These are phyloP conservation scores for Neogale vison DNA, from an alignment of 2,113 vertebrate species.

Conservation along the genomic window DNA sequence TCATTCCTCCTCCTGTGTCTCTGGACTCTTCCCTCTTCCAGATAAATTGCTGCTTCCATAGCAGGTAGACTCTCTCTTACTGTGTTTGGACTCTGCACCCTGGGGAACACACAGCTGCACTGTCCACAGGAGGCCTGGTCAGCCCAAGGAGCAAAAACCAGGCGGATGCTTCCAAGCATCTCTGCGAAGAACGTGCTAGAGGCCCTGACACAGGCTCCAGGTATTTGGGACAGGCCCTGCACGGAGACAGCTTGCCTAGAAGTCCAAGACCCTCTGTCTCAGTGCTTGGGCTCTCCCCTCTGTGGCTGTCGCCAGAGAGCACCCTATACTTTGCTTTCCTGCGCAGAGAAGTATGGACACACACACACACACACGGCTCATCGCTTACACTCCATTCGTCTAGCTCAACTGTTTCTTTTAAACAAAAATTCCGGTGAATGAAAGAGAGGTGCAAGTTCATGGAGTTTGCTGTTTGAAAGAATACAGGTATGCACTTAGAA, in stretches of 20 bases:
- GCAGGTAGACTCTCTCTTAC: background rate
- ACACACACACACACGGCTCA: accelerated
- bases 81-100: slow-evolving; percentile 6
- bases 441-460: background rate
- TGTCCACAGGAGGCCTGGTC: background rate
- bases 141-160: slow-evolving; percentile 6
- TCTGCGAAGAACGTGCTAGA: background rate
- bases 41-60: background rate
- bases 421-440: background rate
- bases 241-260: background rate
- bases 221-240: no score
- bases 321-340: background rate
- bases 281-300: background rate
- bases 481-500: background rate
- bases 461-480: background rate
- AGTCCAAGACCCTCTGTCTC: background rate
- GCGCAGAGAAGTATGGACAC: background rate
- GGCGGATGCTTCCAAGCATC: background rate
- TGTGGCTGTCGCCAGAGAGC: background rate
- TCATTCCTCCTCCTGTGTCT: background rate
- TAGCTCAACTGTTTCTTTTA: background rate
- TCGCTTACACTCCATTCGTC: background rate
- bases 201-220: background rate
- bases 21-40: background rate
- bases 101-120: background rate